Conservation (phyloP, 2,888 invertebrate genomes). For the Drosophila kuntzei region DNA sequence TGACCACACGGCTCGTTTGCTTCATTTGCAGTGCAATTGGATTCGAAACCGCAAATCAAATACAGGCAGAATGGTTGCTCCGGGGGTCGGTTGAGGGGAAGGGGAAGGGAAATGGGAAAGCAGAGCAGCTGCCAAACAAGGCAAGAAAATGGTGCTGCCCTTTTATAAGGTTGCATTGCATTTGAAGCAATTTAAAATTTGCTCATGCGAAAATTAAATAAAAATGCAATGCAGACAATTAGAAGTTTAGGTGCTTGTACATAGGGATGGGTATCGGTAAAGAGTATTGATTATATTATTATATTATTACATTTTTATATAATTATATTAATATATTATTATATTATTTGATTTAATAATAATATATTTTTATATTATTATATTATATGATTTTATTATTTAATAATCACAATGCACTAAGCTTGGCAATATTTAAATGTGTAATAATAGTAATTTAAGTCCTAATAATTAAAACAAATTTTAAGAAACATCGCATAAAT, state of each 20-base stretch:
- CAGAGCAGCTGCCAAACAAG: slow-evolving; percentile 9
- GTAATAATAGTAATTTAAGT: no score
- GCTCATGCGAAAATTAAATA: slow-evolving; percentile 29
- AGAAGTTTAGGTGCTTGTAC: not conserved
- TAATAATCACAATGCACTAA: no score
- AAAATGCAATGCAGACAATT: slow-evolving; percentile 45
- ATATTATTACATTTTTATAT: no score
- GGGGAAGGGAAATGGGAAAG: not conserved
- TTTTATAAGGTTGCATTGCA: slow-evolving; percentile 8
- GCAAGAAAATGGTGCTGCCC: slow-evolving; percentile 20
- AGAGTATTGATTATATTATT: no score
- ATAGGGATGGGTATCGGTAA: no score
- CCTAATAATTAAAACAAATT: no score
- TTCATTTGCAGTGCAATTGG: slow-evolving; percentile 76
- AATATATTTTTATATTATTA: no score
- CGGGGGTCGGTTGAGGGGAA: not conserved
- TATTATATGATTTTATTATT: no score
- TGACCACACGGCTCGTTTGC: slow-evolving; percentile 77
- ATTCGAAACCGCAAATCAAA: slow-evolving; percentile 78
- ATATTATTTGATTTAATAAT: no score
- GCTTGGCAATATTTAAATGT: no score
- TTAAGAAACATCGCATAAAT: no score
- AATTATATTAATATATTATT: no score
- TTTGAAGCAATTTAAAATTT: slow-evolving; percentile 2
- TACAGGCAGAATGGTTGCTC: slow-evolving; percentile 42